Conservation (phyloP, 2,888 invertebrate genomes). For the Cryptosula pallasiana region DNA sequence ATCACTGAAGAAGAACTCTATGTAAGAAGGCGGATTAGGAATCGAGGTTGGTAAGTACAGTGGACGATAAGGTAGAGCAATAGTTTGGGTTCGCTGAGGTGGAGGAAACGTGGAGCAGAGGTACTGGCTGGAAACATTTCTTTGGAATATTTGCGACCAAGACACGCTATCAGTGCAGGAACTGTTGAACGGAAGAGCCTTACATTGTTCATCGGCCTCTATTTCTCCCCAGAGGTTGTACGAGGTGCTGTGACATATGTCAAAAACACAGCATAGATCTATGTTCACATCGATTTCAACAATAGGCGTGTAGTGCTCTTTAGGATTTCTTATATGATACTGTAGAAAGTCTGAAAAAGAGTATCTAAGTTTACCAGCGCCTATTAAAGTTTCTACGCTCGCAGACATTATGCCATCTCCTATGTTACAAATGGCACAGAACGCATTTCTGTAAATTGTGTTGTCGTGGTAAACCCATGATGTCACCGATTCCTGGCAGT, state of each 20-base stretch:
- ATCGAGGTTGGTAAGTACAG: background rate
- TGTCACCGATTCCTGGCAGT: background rate
- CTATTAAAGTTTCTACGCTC: background rate
- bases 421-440: slow-evolving; percentile 20
- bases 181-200: background rate
- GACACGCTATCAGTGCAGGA: background rate
- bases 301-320: background rate
- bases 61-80: background rate
- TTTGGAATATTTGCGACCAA: background rate
- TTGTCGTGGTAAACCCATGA: background rate
- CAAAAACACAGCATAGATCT: background rate
- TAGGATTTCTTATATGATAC: background rate
- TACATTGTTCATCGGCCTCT: background rate
- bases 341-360: background rate
- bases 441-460: slow-evolving; percentile 12
- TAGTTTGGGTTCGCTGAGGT: background rate
- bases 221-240: background rate
- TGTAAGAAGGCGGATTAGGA: background rate
- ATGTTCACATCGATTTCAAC: background rate
- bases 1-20: background rate
- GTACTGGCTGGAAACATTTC: background rate
- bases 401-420: background rate
- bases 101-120: background rate
- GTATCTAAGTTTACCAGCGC: no score
- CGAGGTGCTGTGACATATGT: background rate